Percentiles rank a stretch among this genome's conserved stretches.
These are phyloP conservation scores for Burhinus oedicnemus DNA, from an alignment of 2,113 vertebrate genomes.

Conservation along the genomic window DNA sequence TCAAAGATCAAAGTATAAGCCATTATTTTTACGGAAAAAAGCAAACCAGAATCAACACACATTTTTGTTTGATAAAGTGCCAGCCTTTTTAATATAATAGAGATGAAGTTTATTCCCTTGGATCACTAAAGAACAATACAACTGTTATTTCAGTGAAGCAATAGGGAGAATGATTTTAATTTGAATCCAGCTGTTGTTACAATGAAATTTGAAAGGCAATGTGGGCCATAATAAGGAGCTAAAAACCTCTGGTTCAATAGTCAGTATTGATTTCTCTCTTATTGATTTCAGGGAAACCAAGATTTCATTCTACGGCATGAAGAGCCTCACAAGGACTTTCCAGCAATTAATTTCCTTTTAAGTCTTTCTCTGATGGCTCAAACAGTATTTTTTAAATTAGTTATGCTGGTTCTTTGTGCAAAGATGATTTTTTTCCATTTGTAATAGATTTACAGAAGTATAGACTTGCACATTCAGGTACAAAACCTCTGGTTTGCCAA, in stretches of 20 bases:
- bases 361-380: not conserved
- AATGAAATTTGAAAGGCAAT: not conserved
- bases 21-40: not conserved
- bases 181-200: not conserved
- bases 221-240: conserved; percentile 5
- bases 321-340: not conserved
- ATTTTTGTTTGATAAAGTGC: not conserved
- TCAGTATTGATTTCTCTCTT: conserved; percentile 12
- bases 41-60: not conserved
- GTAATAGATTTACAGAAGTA: not conserved
- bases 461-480: not conserved
- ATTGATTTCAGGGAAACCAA: not conserved
- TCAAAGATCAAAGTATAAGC: not conserved
- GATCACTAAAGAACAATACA: not conserved
- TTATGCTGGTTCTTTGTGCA: not conserved
- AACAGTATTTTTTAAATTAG: not conserved
- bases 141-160: not conserved
- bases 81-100: not conserved
- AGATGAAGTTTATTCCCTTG: not conserved
- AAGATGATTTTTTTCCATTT: not conserved
- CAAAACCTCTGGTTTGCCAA: not conserved
- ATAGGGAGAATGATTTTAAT: not conserved
- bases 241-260: not conserved
- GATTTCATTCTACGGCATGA: not conserved
- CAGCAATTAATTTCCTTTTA: conserved; percentile 38